These are phyloP conservation scores for Hoplias malabaricus DNA, from an alignment of 2,113 vertebrate genomes.

Conservation along the genomic window DNA sequence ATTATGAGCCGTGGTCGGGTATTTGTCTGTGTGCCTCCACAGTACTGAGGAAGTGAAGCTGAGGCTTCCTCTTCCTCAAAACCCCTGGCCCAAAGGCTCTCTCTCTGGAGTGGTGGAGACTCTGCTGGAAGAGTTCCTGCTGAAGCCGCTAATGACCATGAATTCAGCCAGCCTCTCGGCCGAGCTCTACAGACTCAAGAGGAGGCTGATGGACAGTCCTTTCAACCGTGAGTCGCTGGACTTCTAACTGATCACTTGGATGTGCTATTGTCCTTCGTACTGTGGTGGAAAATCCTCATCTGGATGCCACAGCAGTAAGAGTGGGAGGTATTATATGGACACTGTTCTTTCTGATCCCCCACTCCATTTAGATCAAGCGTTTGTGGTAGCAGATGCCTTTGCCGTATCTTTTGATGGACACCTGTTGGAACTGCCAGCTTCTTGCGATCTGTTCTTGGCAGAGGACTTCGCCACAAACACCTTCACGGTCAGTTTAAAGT, in stretches of 20 bases:
- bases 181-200: slow-evolving; percentile 74
- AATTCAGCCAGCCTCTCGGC: slow-evolving; percentile 67
- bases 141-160: slow-evolving; percentile 70
- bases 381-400: slow-evolving; percentile 77
- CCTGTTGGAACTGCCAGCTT: slow-evolving; percentile 70
- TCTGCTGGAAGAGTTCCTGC: slow-evolving; percentile 79
- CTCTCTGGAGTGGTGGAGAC: slow-evolving; percentile 68
- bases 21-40: slow-evolving; percentile 12
- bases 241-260: background rate
- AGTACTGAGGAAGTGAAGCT: slow-evolving; percentile 71
- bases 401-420: slow-evolving; percentile 81
- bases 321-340: background rate
- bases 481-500: slow-evolving; percentile 71
- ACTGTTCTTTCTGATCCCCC: background rate
- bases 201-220: slow-evolving; percentile 79
- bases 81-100: slow-evolving; percentile 51
- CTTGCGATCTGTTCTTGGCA: slow-evolving; percentile 76
- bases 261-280: background rate
- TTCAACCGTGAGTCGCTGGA: slow-evolving; percentile 68
- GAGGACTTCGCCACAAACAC: slow-evolving; percentile 64
- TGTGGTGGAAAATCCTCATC: background rate
- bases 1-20: background rate
- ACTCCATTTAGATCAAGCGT: slow-evolving; percentile 73
- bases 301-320: background rate
- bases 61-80: slow-evolving; percentile 67